A percentile compares a stretch with the other conserved stretches of the same genome.
phyloP scores from a whole-genome alignment of 1,140 invertebrate species.

The Dendrolimus punctatus region DNA sequence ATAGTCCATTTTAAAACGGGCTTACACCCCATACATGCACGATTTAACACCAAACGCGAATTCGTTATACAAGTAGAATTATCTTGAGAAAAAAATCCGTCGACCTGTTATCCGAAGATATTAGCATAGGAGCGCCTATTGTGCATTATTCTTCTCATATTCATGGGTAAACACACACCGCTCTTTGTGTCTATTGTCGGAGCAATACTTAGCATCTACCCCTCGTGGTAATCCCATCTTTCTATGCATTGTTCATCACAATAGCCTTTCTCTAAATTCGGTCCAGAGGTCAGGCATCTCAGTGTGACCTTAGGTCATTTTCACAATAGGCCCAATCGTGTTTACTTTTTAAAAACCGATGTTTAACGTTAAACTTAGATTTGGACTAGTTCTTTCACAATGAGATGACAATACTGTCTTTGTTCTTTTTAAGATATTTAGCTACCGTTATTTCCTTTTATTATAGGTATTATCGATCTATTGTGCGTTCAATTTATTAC shows the following conservation, averaged over 20 bases:
- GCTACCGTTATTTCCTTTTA: conserved; percentile 57
- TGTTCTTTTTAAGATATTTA: conserved; percentile 47
- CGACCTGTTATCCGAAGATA: conserved; percentile 58
- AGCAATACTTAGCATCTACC: conserved; percentile 65
- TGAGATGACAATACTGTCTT: conserved; percentile 41
- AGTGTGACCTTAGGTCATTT: conserved; percentile 52
- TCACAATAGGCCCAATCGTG: conserved; percentile 40
- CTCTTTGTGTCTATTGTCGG: conserved; percentile 60
- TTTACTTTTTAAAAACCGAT: conserved; percentile 54
- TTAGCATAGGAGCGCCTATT: conserved; percentile 59
- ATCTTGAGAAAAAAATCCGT: conserved; percentile 57
- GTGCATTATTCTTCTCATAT: conserved; percentile 57
- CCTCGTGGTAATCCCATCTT: conserved; percentile 52
- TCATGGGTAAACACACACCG: conserved; percentile 68
- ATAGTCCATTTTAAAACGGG: conserved; percentile 56
- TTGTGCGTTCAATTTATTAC: conserved; percentile 54
- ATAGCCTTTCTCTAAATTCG: conserved; percentile 39
- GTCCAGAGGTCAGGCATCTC: conserved; percentile 47
- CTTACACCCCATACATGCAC: conserved; percentile 59
- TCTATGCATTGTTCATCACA: conserved; percentile 40
- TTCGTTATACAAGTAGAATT: conserved; percentile 66
- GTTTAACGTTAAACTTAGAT: conserved; percentile 42
- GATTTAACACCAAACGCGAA: conserved; percentile 66
- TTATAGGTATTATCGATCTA: conserved; percentile 54
- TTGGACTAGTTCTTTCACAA: conserved; percentile 24